Evolutionary conservation across 1,140 invertebrate genomes (phyloP).

Genomic region (Cotesia typhae): DNA sequence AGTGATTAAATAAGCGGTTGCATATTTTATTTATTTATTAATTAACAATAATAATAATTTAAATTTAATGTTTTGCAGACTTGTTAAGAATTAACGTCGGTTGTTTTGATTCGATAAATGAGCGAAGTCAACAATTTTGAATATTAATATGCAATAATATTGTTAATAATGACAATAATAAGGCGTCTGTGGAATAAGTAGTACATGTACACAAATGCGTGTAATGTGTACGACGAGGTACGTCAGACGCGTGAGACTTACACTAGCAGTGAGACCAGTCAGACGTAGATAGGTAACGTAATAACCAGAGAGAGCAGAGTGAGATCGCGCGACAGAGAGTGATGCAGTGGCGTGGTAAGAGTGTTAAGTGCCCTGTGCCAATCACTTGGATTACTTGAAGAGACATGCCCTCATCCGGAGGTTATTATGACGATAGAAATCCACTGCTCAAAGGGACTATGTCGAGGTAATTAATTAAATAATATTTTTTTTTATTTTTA

Average conservation of each 20-base stretch:
- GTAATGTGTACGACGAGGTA: slow-evolving; percentile 20
- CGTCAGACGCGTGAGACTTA: slow-evolving; percentile 23
- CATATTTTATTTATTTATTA: neutral
- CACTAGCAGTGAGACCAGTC: slow-evolving; percentile 15
- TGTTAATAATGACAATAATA: slow-evolving; percentile 3
- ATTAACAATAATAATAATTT: neutral
- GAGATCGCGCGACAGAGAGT: slow-evolving; percentile 57
- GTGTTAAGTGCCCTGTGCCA: slow-evolving; percentile 60
- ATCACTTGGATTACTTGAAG: slow-evolving; percentile 63
- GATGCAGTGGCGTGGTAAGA: slow-evolving; percentile 63
- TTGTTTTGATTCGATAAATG: no score
- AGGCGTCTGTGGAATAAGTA: slow-evolving; percentile 2
- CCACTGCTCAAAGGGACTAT: slow-evolving; percentile 66
- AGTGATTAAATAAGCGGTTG: neutral
- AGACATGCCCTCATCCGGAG: slow-evolving; percentile 58
- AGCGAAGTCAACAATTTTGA: no score
- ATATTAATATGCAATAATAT: neutral
- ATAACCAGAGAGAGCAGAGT: slow-evolving; percentile 55
- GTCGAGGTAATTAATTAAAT: slow-evolving; percentile 56
- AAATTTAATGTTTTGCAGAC: neutral
- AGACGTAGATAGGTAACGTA: slow-evolving; percentile 33
- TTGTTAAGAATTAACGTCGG: no score
- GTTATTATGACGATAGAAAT: slow-evolving; percentile 67
- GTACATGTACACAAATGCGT: slow-evolving; percentile 27
- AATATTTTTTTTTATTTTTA: neutral